Evolutionary conservation across 2,113 vertebrate species (phyloP).

Genomic region (Todiramphus saurophagus): DNA sequence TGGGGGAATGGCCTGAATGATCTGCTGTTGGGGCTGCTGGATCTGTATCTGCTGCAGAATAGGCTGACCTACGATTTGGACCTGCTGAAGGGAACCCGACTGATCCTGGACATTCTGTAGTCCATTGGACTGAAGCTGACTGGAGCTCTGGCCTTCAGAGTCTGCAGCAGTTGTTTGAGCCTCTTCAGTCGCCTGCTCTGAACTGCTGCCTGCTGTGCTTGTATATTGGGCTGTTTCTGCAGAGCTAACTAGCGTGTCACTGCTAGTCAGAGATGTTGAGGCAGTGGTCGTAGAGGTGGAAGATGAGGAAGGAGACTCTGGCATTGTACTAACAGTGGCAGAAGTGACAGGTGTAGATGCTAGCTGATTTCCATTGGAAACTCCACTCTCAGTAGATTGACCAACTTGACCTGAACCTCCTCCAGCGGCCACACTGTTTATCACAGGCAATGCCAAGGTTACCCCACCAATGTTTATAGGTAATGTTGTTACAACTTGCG

Average conservation of each 20-base stretch:
- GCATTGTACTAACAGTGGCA: conserved; percentile 76
- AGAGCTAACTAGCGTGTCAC: conserved; percentile 76
- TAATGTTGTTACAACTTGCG: conserved; percentile 93
- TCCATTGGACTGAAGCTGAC: conserved; percentile 89
- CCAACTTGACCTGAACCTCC: conserved; percentile 86
- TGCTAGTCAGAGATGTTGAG: conserved; percentile 77
- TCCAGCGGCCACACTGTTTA: conserved; percentile 87
- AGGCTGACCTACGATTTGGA: conserved; percentile 93
- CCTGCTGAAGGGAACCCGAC: conserved; percentile 89
- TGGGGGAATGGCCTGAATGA: conserved; percentile 84
- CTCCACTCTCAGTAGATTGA: conserved; percentile 86
- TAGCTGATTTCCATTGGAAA: conserved; percentile 91
- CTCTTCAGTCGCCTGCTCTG: conserved; percentile 81
- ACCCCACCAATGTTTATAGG: conserved; percentile 97
- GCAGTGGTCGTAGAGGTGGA: conserved; percentile 77
- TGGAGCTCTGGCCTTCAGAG: conserved; percentile 81
- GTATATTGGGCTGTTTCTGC: conserved; percentile 84
- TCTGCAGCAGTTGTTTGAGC: conserved; percentile 76
- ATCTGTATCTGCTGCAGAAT: conserved; percentile 95
- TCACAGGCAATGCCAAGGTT: conserved; percentile 93
- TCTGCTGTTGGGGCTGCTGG: conserved; percentile 86
- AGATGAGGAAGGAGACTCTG: conserved; percentile 79
- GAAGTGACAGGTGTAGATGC: conserved; percentile 80
- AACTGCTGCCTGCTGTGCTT: conserved; percentile 72
- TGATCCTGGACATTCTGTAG: conserved; percentile 86